A percentile compares a stretch with the other conserved stretches of the same genome.
Conservation (phyloP, 1,140 invertebrate species). For the Riptortus pedestris region DNA sequence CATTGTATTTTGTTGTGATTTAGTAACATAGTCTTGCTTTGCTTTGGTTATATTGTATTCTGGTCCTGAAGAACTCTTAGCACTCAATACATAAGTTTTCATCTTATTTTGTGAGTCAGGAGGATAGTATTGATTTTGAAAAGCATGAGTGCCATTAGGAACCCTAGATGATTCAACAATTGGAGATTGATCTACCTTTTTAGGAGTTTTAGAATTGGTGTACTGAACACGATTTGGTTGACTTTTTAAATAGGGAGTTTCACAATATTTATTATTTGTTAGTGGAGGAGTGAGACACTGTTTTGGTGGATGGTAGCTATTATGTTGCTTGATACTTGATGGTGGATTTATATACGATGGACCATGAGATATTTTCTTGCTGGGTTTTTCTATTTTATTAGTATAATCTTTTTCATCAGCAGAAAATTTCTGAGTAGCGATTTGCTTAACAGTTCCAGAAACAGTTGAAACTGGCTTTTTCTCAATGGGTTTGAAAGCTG, state of each 20-base stretch:
- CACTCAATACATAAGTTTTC: not conserved
- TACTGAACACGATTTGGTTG: no score
- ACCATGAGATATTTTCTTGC: not conserved
- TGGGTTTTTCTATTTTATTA: not conserved
- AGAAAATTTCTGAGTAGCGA: constrained; percentile 33
- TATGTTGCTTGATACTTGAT: not conserved
- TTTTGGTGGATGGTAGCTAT: not conserved
- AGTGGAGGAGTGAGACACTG: not conserved
- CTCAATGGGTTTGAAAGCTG: constrained; percentile 51
- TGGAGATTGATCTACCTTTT: not conserved
- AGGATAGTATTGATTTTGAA: not conserved
- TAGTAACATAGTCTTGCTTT: not conserved
- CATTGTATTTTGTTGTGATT: constrained; percentile 3
- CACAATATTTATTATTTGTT: not conserved
- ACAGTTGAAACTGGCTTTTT: constrained; percentile 40
- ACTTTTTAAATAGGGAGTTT: not conserved
- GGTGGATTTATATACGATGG: not conserved
- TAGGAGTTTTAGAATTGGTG: not conserved
- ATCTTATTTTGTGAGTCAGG: not conserved
- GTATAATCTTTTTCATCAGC: not conserved
- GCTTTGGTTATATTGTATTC: not conserved
- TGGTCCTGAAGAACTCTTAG: no score
- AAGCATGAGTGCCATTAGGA: not conserved
- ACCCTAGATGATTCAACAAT: not conserved
- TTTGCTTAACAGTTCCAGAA: constrained; percentile 35